These are phyloP conservation scores for Sterrhoptilus dennistouni DNA, from an alignment of 2,113 vertebrate species.

Conservation along the genomic window DNA sequence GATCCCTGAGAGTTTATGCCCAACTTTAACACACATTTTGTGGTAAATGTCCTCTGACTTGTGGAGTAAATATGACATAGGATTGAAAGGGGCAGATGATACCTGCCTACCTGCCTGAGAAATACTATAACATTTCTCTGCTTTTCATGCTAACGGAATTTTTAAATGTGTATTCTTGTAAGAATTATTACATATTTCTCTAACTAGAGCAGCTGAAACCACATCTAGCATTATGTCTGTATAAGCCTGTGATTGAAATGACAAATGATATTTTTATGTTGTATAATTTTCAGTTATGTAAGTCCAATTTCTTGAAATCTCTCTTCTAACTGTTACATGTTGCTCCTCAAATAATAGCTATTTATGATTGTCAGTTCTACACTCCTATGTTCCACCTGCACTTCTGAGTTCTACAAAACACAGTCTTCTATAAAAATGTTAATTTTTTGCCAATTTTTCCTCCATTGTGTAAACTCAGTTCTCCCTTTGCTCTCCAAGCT, in stretches of 20 bases:
- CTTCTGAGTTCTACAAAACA: background rate
- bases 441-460: background rate
- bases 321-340: background rate
- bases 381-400: background rate
- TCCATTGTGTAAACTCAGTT: background rate
- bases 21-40: background rate
- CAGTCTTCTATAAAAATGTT: background rate
- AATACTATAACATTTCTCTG: background rate
- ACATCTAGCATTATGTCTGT: background rate
- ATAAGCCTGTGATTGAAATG: background rate
- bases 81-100: background rate
- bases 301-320: background rate
- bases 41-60: background rate
- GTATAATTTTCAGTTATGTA: background rate
- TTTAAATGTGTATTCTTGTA: background rate
- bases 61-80: background rate
- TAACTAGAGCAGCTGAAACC: background rate
- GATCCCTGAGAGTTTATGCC: background rate
- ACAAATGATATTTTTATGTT: background rate
- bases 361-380: background rate
- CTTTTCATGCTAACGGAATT: background rate
- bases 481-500: background rate
- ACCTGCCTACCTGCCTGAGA: background rate
- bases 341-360: background rate
- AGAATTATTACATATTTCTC: background rate